Evolutionary conservation across 30 jellyfish, hydroid and myxozoan genomes (phyloP).

Genomic region (Chrysaora quinquecirrha): DNA sequence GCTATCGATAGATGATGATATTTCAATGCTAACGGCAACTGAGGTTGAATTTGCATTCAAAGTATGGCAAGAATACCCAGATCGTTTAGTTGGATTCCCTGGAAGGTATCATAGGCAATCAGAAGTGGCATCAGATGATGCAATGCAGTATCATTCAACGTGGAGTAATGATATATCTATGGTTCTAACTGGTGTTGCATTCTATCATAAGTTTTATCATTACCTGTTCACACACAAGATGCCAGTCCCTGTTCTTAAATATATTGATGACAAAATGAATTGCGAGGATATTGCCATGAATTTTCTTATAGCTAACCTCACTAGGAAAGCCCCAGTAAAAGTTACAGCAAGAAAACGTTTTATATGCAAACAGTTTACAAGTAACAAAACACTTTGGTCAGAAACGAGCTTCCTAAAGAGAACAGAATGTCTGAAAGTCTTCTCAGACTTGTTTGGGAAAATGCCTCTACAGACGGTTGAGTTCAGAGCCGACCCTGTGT

Average conservation of each 20-base stretch:
- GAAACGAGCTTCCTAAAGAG: conserved; percentile 87
- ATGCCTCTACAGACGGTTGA: conserved; percentile 92
- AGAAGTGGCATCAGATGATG: conserved; percentile 26
- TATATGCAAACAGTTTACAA: conserved; percentile 77
- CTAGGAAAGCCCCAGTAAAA: conserved; percentile 90
- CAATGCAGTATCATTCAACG: conserved; percentile 77
- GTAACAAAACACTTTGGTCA: conserved; percentile 95
- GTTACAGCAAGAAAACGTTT: conserved; percentile 95
- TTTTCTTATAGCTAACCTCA: conserved; percentile 83
- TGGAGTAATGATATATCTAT: conserved; percentile 92
- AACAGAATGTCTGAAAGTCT: conserved; percentile 79
- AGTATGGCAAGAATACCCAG: conserved; percentile 93
- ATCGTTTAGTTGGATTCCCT: conserved; percentile 94
- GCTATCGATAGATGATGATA: conserved; percentile 94
- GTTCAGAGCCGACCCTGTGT: conserved; percentile 93
- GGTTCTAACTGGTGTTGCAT: conserved; percentile 98
- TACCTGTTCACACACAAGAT: conserved; percentile 77
- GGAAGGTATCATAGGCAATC: conserved; percentile 68
- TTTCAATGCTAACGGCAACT: conserved; percentile 83
- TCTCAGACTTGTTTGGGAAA: conserved; percentile 75
- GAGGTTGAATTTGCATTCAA: conserved; percentile 91
- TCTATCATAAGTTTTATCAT: conserved; percentile 85
- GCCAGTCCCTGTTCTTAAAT: conserved; percentile 61
- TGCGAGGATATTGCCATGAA: conserved; percentile 98
- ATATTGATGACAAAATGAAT: conserved; percentile 82